These are phyloP conservation scores for Holothuria leucospilota DNA, from an alignment of 53 echinoderm and acorn worm species.

Conservation along the genomic window DNA sequence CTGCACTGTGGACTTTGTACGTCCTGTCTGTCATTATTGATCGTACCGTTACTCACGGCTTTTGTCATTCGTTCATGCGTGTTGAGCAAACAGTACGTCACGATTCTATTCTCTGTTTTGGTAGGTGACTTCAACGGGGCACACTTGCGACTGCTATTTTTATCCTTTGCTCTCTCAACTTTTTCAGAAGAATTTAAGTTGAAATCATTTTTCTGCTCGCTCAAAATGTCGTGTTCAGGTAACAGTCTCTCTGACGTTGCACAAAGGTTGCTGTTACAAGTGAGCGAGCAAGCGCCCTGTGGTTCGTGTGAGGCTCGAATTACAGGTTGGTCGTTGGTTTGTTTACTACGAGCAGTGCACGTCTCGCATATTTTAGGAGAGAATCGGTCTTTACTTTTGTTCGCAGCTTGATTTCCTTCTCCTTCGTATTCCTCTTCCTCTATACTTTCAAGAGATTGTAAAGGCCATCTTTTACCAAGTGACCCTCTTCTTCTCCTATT, in stretches of 20 bases:
- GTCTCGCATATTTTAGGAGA: background rate
- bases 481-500: background rate
- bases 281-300: background rate
- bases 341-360: background rate
- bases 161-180: background rate
- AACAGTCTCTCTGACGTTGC: background rate
- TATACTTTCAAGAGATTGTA: background rate
- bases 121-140: background rate
- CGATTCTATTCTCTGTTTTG: background rate
- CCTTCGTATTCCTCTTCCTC: background rate
- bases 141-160: background rate
- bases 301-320: background rate
- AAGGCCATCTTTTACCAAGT: background rate
- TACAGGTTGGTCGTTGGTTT: background rate
- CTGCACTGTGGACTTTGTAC: conserved; percentile 28
- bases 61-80: conserved; percentile 40
- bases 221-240: no score
- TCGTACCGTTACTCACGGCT: conserved; percentile 48
- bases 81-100: conserved; percentile 41
- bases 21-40: background rate
- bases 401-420: background rate
- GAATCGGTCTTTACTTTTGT: background rate
- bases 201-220: no score
- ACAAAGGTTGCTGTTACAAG: background rate
- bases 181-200: no score